Conservation (phyloP, 2,888 invertebrate genomes). For the Hypolimnas misippus region DNA sequence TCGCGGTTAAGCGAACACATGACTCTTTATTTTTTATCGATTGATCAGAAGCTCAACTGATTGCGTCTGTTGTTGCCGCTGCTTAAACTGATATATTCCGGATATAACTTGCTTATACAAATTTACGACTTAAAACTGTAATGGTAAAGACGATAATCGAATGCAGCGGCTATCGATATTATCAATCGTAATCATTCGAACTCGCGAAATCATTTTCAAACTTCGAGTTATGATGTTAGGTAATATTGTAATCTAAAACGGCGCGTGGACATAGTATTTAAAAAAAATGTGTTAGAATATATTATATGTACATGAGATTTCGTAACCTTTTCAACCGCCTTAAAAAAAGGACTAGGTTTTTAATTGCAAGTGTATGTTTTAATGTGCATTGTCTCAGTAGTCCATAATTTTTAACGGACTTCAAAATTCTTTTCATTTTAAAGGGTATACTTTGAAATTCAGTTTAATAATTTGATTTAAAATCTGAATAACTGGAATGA, state of each 20-base stretch:
- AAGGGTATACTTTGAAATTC: too few relatives aligned
- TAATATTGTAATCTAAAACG: background rate
- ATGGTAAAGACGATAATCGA: background rate
- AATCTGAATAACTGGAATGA: too few relatives aligned
- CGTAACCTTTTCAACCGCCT: too few relatives aligned
- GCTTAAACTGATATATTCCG: slow-evolving; percentile 53
- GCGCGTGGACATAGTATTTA: background rate
- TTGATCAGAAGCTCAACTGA: slow-evolving; percentile 81
- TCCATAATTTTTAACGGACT: too few relatives aligned
- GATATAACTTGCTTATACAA: background rate
- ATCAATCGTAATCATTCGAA: slow-evolving; percentile 5
- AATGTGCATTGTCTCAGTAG: too few relatives aligned
- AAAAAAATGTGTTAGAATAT: background rate
- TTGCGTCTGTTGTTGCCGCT: slow-evolving; percentile 79
- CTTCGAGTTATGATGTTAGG: background rate
- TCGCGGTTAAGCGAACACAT: slow-evolving; percentile 59
- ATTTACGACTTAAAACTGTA: background rate
- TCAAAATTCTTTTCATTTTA: too few relatives aligned
- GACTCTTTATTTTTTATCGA: slow-evolving; percentile 79
- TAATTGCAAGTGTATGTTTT: too few relatives aligned
- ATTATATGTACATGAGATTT: background rate
- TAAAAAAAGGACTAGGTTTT: too few relatives aligned
- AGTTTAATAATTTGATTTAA: too few relatives aligned
- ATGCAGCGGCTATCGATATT: background rate
- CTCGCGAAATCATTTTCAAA: background rate